Conservation (phyloP, 2,113 vertebrate genomes). For the Morphnarchus princeps region DNA sequence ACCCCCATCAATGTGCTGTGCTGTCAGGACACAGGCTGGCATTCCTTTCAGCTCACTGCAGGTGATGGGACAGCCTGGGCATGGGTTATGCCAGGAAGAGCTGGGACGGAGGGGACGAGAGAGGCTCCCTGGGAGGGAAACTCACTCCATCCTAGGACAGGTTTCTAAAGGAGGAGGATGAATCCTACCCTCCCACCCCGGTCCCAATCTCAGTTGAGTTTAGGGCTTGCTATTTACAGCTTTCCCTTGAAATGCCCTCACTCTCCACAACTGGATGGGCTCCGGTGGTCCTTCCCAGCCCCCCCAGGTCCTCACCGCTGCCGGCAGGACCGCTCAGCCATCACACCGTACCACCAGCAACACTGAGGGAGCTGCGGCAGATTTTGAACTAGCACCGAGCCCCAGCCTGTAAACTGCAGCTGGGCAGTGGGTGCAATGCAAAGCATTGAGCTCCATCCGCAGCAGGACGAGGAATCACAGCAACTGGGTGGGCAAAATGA, state of each 20-base stretch:
- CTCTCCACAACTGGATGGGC: not conserved
- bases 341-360: not conserved
- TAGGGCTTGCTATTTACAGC: not conserved
- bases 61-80: not conserved
- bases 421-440: not conserved
- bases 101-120: not conserved
- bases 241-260: not conserved
- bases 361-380: not conserved
- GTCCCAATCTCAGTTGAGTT: not conserved
- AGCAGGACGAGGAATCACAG: not conserved
- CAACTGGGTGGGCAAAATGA: not conserved
- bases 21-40: not conserved
- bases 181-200: not conserved
- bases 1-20: not conserved
- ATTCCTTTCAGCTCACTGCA: not conserved
- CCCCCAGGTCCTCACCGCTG: not conserved
- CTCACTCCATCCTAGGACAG: not conserved
- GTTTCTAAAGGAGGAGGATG: not conserved
- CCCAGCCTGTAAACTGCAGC: not conserved
- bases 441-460: accelerated
- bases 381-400: not conserved
- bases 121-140: not conserved
- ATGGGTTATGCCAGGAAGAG: not conserved
- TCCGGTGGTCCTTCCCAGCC: not conserved
- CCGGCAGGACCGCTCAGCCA: not conserved